Conservation (phyloP, 2,113 vertebrate genomes). For the Noctilio leporinus region DNA sequence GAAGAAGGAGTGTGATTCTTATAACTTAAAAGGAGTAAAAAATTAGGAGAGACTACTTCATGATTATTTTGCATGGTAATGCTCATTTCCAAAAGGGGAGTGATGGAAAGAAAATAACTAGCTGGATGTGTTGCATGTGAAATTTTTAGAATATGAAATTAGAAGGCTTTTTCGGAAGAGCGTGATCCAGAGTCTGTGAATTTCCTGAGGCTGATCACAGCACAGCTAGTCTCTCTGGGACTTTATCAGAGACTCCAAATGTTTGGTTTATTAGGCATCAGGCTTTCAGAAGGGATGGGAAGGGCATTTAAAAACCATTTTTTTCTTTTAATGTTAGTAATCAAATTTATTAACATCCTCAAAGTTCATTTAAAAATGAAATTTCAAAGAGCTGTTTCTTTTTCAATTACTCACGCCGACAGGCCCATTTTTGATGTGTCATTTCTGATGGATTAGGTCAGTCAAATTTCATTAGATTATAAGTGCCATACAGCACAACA, state of each 20-base stretch:
- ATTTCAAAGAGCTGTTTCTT: conserved; percentile 40
- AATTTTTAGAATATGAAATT: not conserved
- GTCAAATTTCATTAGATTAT: conserved; percentile 45
- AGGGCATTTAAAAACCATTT: not conserved
- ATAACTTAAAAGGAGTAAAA: not conserved
- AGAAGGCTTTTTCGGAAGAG: not conserved
- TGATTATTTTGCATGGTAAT: not conserved
- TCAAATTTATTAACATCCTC: conserved; percentile 1
- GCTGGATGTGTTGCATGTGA: not conserved
- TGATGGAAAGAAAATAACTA: not conserved
- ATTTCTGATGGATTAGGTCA: conserved; percentile 27
- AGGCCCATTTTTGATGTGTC: not conserved
- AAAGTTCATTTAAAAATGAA: conserved; percentile 51
- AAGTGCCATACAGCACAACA: conserved; percentile 3
- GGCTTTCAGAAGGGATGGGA: not conserved
- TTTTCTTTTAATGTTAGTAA: not conserved
- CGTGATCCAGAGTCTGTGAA: not conserved
- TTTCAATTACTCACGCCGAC: conserved; percentile 46
- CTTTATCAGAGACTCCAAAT: not conserved
- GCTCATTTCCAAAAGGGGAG: not conserved
- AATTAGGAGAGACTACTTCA: not conserved
- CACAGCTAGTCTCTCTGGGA: fast-evolving
- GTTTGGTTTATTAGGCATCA: not conserved
- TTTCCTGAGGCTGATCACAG: not conserved
- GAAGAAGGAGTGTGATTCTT: not conserved